These are phyloP conservation scores for Drosophila glabriapex DNA, from an alignment of 2,888 invertebrate species.

Conservation along the genomic window DNA sequence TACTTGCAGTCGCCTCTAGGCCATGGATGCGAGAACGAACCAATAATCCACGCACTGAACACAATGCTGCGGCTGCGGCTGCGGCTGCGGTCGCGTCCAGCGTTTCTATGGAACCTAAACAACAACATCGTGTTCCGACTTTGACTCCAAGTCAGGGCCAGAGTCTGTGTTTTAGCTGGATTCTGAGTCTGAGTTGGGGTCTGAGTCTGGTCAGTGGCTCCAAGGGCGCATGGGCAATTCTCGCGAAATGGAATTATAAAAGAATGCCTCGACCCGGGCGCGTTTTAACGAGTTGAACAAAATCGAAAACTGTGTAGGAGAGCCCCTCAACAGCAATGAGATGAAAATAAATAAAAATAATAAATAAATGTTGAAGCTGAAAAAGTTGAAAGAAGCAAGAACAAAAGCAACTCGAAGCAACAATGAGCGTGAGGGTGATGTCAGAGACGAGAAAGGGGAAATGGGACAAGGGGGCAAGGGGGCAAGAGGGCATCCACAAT, in stretches of 20 bases:
- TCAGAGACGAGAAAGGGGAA: conserved; percentile 23
- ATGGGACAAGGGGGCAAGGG: neutral
- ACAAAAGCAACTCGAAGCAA: conserved; percentile 40
- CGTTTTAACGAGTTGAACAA: conserved; percentile 83
- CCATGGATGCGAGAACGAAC: conserved; percentile 77
- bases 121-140: conserved; percentile 47
- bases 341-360: conserved; percentile 79
- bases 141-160: conserved; percentile 34
- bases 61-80: conserved; percentile 41
- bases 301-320: conserved; percentile 71
- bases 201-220: conserved; percentile 58
- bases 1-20: conserved; percentile 74
- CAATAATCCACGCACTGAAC: conserved; percentile 75
- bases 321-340: conserved; percentile 64
- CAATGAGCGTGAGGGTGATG: conserved; percentile 61
- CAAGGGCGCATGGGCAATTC: conserved; percentile 83
- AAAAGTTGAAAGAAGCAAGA: conserved; percentile 55
- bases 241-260: conserved; percentile 84
- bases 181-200: conserved; percentile 13
- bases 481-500: conserved; percentile 69
- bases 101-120: conserved; percentile 71
- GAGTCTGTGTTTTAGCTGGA: conserved; percentile 18
- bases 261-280: conserved; percentile 80
- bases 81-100: conserved; percentile 59
- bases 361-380: conserved; percentile 62